Evolutionary conservation across 2,113 vertebrate species (phyloP).

Genomic region (Podiceps cristatus): DNA sequence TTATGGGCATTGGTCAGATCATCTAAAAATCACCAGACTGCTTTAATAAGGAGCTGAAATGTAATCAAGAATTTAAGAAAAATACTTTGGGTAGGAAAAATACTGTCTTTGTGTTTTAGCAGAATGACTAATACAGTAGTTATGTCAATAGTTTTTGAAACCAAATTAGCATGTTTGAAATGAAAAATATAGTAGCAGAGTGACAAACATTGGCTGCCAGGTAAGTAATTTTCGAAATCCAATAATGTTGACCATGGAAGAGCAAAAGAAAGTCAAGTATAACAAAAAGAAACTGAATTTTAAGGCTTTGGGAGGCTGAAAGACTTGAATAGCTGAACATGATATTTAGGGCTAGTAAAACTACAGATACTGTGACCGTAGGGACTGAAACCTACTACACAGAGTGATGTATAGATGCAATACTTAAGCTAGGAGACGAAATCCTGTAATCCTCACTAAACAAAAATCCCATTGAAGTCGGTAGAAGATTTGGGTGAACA

Average conservation of each 20-base stretch:
- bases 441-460: conserved; percentile 59
- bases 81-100: not conserved
- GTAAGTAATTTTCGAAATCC: not conserved
- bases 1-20: not conserved
- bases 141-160: not conserved
- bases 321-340: not conserved
- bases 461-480: conserved; percentile 58
- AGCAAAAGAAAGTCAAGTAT: not conserved
- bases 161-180: not conserved
- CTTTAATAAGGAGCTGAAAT: conserved; percentile 17
- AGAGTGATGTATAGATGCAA: not conserved
- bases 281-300: not conserved
- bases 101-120: not conserved
- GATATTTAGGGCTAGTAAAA: not conserved
- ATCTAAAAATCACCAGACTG: not conserved
- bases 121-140: not conserved
- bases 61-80: not conserved
- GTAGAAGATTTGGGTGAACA: conserved; percentile 50
- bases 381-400: not conserved
- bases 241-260: not conserved
- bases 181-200: not conserved
- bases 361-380: not conserved
- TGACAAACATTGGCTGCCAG: not conserved
- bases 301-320: not conserved
- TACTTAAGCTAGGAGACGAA: not conserved